Evolutionary conservation across 2,113 vertebrate species (phyloP).

Genomic region (Perca fluviatilis): DNA sequence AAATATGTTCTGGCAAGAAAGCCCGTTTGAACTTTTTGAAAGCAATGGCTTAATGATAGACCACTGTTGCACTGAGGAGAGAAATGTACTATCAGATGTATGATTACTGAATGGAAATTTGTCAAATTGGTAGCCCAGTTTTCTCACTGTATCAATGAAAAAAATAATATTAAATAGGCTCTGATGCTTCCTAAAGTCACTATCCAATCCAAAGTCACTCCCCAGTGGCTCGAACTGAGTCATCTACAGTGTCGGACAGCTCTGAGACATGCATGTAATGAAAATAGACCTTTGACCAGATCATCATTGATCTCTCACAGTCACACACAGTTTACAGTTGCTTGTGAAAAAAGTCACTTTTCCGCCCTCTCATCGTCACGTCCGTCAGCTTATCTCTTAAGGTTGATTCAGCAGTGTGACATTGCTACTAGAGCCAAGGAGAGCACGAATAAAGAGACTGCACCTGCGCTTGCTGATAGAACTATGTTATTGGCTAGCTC

Average conservation of each 20-base stretch:
- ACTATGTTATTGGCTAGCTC: slow-evolving; percentile 59
- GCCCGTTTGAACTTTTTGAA: slow-evolving; percentile 31
- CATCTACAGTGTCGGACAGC: neutral
- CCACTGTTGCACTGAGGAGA: slow-evolving; percentile 79
- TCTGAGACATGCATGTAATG: slow-evolving; percentile 68
- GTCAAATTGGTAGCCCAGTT: slow-evolving; percentile 52
- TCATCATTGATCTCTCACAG: slow-evolving; percentile 45
- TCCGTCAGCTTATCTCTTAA: slow-evolving; percentile 56
- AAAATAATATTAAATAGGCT: slow-evolving; percentile 18
- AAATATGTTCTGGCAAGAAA: slow-evolving; percentile 44
- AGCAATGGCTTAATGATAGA: slow-evolving; percentile 52
- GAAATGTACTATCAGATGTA: slow-evolving; percentile 49
- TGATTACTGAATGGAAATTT: slow-evolving; percentile 32
- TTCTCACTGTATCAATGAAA: slow-evolving; percentile 26
- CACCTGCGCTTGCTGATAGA: slow-evolving; percentile 57
- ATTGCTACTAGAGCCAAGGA: slow-evolving; percentile 69
- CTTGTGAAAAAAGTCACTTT: slow-evolving; percentile 66
- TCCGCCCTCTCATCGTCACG: slow-evolving; percentile 52
- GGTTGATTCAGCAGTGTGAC: slow-evolving; percentile 54
- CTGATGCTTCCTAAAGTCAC: slow-evolving; percentile 47
- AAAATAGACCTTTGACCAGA: slow-evolving; percentile 50
- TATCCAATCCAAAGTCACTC: slow-evolving; percentile 43
- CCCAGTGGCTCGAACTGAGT: slow-evolving; percentile 22
- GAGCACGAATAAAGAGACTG: slow-evolving; percentile 63
- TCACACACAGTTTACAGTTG: slow-evolving; percentile 51